phyloP scores from a whole-genome alignment of 1,140 invertebrate species.

The Caligus rogercresseyi region DNA sequence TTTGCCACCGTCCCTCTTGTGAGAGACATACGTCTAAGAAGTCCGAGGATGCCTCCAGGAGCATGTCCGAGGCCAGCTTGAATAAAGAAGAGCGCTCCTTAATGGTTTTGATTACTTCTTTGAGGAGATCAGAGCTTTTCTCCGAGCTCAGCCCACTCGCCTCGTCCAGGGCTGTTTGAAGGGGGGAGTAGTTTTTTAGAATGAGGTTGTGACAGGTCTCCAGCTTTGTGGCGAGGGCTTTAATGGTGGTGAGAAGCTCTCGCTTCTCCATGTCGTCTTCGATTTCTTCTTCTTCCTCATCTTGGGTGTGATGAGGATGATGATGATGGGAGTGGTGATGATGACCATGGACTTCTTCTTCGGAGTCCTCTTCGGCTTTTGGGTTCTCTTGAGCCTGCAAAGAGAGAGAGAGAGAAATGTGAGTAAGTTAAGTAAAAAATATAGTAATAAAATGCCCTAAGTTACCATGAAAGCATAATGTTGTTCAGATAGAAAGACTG shows the following conservation, averaged over 20 bases:
- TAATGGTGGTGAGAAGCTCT: conserved; percentile 40
- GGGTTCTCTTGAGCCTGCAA: not conserved
- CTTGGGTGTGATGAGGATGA: conserved; percentile 40
- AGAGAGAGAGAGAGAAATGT: too few species aligned
- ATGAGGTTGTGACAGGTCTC: conserved; percentile 78
- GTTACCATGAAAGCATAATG: too few species aligned
- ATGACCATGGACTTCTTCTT: too few species aligned
- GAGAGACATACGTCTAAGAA: conserved; percentile 26
- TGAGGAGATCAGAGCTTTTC: conserved; percentile 35
- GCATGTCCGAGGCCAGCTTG: conserved; percentile 78
- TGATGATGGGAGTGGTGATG: too few species aligned
- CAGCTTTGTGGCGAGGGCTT: conserved; percentile 43
- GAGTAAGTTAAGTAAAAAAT: too few species aligned
- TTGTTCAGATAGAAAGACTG: too few species aligned
- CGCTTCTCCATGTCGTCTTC: conserved; percentile 33
- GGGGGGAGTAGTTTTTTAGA: conserved; percentile 57
- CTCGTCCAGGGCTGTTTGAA: conserved; percentile 37
- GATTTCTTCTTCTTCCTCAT: conserved; percentile 45
- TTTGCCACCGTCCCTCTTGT: conserved; percentile 73
- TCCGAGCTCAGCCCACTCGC: conserved; percentile 59
- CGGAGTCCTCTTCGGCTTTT: not conserved
- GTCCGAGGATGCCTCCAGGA: conserved; percentile 55
- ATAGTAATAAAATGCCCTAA: too few species aligned
- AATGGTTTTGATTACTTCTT: conserved; percentile 48
- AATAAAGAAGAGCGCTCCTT: conserved; percentile 79